Percentiles rank a stretch among this genome's conserved stretches.
Conservation (phyloP, 2,888 invertebrate species). For the Deroplatys truncata region DNA sequence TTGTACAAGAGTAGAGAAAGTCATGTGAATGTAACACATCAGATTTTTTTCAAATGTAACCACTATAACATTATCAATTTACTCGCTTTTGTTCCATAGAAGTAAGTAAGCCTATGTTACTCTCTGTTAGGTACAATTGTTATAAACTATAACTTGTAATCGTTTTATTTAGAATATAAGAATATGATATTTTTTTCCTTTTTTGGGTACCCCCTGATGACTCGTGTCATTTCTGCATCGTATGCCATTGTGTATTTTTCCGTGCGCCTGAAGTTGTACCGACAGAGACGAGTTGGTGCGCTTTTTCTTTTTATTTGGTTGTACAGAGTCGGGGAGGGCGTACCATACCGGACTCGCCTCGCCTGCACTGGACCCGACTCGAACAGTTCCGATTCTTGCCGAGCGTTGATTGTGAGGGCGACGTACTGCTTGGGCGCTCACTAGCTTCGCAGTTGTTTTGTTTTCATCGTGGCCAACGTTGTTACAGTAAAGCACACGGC, state of each 20-base stretch:
- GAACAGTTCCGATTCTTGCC: neutral
- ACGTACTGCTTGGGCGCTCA: neutral
- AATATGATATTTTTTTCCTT: too few relatives aligned
- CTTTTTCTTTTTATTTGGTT: neutral
- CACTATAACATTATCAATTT: too few relatives aligned
- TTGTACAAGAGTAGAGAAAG: too few relatives aligned
- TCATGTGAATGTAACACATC: too few relatives aligned
- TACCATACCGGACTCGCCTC: neutral
- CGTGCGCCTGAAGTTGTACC: neutral
- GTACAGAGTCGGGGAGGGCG: neutral
- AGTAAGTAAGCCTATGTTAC: too few relatives aligned
- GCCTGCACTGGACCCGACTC: conserved; percentile 3
- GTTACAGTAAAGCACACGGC: neutral
- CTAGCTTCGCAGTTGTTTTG: neutral
- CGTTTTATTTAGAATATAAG: too few relatives aligned
- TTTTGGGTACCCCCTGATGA: neutral
- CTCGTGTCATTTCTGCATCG: too few relatives aligned
- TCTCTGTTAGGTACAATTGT: too few relatives aligned
- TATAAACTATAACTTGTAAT: too few relatives aligned
- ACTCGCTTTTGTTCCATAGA: too few relatives aligned
- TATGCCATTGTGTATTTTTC: neutral
- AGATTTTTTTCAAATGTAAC: too few relatives aligned
- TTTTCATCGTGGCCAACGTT: neutral
- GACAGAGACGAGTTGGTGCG: neutral
- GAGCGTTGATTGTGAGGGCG: conserved; percentile 15